Evolutionary conservation across 2,888 invertebrate genomes (phyloP).

Genomic region (Hirtodrosophila duncani): DNA sequence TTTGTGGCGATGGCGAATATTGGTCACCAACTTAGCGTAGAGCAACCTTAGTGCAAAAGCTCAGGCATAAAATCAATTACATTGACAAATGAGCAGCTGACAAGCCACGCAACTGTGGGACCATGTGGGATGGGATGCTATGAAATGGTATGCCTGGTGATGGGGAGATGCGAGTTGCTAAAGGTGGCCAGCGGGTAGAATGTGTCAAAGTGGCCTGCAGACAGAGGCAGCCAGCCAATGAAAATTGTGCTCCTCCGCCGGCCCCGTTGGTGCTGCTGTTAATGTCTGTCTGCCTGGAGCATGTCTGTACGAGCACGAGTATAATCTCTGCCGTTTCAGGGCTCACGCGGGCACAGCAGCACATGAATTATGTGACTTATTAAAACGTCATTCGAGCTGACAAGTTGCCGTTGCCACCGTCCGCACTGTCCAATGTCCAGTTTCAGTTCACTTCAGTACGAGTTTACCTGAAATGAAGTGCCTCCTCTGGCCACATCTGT

Average conservation of each 20-base stretch:
- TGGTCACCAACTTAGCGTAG: constrained; percentile 21
- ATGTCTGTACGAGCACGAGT: no score
- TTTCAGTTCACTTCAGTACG: constrained; percentile 8
- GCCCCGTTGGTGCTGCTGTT: no score
- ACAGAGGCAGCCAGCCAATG: constrained; percentile 13
- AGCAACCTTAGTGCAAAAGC: constrained; percentile 62
- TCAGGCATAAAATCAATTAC: constrained; percentile 70
- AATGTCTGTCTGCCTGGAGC: no score
- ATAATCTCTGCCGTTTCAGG: constrained; percentile 21
- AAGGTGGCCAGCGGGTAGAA: constrained; percentile 17
- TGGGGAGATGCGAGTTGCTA: constrained; percentile 10
- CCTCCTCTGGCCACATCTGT: constrained; percentile 1
- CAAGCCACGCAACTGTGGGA: constrained; percentile 40
- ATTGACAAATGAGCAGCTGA: constrained; percentile 71
- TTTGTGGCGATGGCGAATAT: not conserved
- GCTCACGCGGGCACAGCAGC: constrained; percentile 35
- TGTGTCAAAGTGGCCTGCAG: constrained; percentile 41
- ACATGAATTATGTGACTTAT: constrained; percentile 75
- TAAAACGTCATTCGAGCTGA: constrained; percentile 75
- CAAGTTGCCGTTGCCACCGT: constrained; percentile 62
- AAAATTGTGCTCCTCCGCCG: no score
- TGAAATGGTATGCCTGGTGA: no score
- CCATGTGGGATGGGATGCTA: not conserved
- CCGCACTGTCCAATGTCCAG: constrained; percentile 5
- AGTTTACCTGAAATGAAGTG: constrained; percentile 7